Conservation (phyloP, 2,113 vertebrate genomes). For the Otis tarda region DNA sequence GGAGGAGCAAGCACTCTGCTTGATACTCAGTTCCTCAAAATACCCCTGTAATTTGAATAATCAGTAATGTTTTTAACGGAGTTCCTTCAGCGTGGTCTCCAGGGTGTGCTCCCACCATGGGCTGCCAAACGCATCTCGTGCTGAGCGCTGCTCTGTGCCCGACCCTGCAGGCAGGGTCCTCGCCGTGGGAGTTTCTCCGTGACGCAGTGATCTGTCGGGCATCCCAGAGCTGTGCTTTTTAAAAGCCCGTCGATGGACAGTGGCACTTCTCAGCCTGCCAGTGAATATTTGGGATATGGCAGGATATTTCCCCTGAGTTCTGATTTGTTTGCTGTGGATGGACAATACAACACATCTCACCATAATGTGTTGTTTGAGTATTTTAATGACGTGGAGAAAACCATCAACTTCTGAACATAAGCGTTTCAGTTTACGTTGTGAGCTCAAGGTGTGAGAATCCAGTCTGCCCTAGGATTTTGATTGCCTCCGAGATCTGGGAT, state of each 20-base stretch:
- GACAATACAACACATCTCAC: not conserved
- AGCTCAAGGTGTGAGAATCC: not conserved
- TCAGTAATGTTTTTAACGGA: not conserved
- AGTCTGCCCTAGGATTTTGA: not conserved
- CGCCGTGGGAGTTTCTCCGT: not conserved
- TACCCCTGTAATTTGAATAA: not conserved
- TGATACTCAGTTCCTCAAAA: not conserved
- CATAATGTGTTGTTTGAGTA: not conserved
- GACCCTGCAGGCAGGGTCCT: not conserved
- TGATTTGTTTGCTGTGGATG: not conserved
- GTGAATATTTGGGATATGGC: not conserved
- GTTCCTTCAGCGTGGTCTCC: not conserved
- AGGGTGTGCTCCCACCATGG: not conserved
- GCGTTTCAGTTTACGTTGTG: not conserved
- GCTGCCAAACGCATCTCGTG: not conserved
- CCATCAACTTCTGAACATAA: not conserved
- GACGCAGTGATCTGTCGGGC: accelerated
- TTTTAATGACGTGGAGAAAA: not conserved
- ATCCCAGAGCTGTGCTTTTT: not conserved
- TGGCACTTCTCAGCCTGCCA: not conserved
- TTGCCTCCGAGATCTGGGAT: not conserved
- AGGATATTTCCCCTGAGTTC: not conserved
- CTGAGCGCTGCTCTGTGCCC: not conserved
- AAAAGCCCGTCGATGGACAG: not conserved
- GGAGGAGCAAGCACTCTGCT: not conserved